phyloP scores from a whole-genome alignment of 2,113 vertebrate species.

The Tamias sibiricus region DNA sequence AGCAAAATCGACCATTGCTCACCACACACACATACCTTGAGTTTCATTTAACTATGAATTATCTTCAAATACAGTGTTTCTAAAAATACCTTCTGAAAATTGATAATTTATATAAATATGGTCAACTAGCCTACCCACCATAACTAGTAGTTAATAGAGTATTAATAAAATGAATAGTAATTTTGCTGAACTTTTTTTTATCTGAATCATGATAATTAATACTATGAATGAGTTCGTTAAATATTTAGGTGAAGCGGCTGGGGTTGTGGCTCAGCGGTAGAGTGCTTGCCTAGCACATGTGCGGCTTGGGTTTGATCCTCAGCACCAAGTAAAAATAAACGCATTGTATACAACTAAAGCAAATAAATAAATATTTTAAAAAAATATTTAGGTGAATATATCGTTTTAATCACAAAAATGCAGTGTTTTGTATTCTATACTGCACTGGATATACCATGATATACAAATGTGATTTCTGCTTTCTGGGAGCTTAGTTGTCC shows the following conservation, averaged over 20 bases:
- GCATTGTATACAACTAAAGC: too few species aligned
- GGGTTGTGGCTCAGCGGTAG: too few species aligned
- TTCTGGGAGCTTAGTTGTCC: background rate
- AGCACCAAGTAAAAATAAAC: too few species aligned
- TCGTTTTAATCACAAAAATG: constrained; percentile 6
- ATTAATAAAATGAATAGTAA: background rate
- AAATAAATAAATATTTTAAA: too few species aligned
- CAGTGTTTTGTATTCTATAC: background rate
- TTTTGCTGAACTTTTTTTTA: background rate
- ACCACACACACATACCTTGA: background rate
- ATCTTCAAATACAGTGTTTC: background rate
- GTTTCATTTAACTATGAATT: constrained; percentile 1
- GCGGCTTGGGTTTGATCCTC: too few species aligned
- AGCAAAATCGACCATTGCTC: background rate
- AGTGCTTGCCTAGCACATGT: too few species aligned
- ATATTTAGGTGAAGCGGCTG: too few species aligned
- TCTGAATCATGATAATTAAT: constrained; percentile 8
- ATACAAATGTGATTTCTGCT: background rate
- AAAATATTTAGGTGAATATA: background rate
- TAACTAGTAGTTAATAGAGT: background rate
- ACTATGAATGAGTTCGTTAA: background rate
- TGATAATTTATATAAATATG: background rate
- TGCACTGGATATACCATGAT: background rate
- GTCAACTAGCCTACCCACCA: background rate
- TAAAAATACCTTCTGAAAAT: background rate